Base-by-base conservation (phyloP, 2,888 invertebrate species). In the Eledona agricola region DNA sequence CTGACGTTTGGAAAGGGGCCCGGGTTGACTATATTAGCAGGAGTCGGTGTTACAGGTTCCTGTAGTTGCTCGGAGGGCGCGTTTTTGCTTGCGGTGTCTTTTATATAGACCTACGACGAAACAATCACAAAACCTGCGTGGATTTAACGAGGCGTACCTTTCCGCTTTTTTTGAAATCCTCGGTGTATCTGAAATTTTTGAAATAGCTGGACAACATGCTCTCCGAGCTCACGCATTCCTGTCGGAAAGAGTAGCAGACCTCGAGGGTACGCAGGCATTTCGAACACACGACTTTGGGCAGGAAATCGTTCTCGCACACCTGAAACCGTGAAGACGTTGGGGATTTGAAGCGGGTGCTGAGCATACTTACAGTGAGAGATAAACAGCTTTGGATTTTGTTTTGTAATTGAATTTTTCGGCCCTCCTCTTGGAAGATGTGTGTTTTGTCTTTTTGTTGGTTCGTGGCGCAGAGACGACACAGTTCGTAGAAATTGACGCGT, bases 391-490 rank as follows among this genome's bases (percentile, higher is more conserved):
- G 80, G 57, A 87, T 85, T 77, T 87, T 87, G 49, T 79, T 79
- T 66, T 82, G 81, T 10, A 87, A 76, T 65, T 85, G 83, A 65
- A 83, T 81, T 65, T 82, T 81, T 55, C 81, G 81, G 16, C 86
- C 85, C 66, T 87, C 85, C 52, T 82, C 80, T 23, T 84, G 83
- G 67, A 84, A 87, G 63, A 87, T 84, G 70, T 86, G 82, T 59
- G 84, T 81, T 73, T 84, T 86, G 59, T 80, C 81, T 51, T 83
- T 82, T 66, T 84, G 83, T 66, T 83, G 85, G 58, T 82, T 83
- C 10, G 85, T 85, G 5, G 86, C 86, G 72, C 87, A 87, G 57
- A 87, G 76, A 62, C 87, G 81, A 70, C 87, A 87, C 64, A 87
- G 75, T 75, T 87, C 87, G 71, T 84, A 85, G 72, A 84, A 87